Conservation (phyloP, 2,888 invertebrate species). For the Nephrotoma appendiculata region DNA sequence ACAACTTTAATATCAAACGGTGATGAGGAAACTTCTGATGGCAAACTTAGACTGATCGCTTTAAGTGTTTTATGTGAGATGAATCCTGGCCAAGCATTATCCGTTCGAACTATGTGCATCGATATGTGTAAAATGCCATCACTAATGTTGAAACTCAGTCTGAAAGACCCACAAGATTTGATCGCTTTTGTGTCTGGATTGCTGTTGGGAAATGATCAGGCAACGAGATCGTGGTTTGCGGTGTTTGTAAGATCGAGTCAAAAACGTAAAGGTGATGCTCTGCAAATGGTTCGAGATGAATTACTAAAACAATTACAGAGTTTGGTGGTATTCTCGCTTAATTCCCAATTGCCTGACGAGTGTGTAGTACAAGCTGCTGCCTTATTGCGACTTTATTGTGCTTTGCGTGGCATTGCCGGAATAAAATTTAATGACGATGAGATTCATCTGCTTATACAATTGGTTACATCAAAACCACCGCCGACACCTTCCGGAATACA, state of each 20-base stretch:
- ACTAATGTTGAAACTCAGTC: conserved; percentile 66
- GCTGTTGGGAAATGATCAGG: conserved; percentile 77
- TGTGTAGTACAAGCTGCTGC: conserved; percentile 79
- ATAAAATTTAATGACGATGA: conserved; percentile 93
- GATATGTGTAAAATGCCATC: conserved; percentile 83
- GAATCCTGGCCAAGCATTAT: conserved; percentile 75
- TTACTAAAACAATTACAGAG: conserved; percentile 50
- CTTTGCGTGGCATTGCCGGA: conserved; percentile 81
- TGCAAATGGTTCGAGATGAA: conserved; percentile 53
- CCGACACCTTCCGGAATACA: conserved; percentile 84
- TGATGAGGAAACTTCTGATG: conserved; percentile 76
- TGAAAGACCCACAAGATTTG: conserved; percentile 49
- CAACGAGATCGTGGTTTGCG: conserved; percentile 84
- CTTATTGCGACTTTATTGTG: conserved; percentile 77
- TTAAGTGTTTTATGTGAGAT: conserved; percentile 72
- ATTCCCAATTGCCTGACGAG: conserved; percentile 44
- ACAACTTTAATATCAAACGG: conserved; percentile 73
- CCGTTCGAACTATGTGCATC: conserved; percentile 75
- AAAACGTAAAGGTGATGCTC: conserved; percentile 52
- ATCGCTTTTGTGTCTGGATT: conserved; percentile 81
- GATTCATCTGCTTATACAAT: conserved; percentile 62
- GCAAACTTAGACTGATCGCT: conserved; percentile 57
- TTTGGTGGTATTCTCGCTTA: conserved; percentile 46
- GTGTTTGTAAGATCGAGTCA: conserved; percentile 64
- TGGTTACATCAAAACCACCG: conserved; percentile 77